Conservation (phyloP, 2,888 invertebrate species). For the Caradrina kadenii region DNA sequence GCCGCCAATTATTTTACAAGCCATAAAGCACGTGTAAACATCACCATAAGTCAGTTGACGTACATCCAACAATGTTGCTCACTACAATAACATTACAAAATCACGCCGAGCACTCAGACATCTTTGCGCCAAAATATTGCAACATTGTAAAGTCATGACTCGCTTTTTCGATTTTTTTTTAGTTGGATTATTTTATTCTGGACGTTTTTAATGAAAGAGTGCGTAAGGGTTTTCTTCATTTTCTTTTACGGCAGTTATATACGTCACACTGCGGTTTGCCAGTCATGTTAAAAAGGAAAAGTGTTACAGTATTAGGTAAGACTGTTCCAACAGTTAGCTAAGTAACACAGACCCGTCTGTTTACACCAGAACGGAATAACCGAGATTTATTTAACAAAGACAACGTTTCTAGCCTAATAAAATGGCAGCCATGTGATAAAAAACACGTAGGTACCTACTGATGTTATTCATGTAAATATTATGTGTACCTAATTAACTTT, state of each 20-base stretch:
- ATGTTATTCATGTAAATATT: slow-evolving; percentile 5
- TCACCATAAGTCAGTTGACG: slow-evolving; percentile 68
- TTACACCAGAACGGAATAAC: slow-evolving; percentile 21
- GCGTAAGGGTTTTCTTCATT: slow-evolving; percentile 9
- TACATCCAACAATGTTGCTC: slow-evolving; percentile 48
- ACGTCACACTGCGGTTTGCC: slow-evolving; percentile 8
- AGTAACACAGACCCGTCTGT: slow-evolving; percentile 11
- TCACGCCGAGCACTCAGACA: slow-evolving; percentile 24
- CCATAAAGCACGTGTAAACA: slow-evolving; percentile 80
- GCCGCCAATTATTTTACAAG: slow-evolving; percentile 71
- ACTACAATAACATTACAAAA: slow-evolving; percentile 47
- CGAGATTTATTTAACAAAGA: slow-evolving; percentile 15
- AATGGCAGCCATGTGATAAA: slow-evolving; percentile 21
- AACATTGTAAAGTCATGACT: slow-evolving; percentile 7
- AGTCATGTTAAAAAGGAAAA: slow-evolving; percentile 29
- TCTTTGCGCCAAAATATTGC: slow-evolving; percentile 41
- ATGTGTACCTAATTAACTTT: slow-evolving; percentile 1
- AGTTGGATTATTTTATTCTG: neutral
- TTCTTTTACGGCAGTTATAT: neutral
- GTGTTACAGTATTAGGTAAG: slow-evolving; percentile 3
- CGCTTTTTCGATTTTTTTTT: slow-evolving; percentile 2
- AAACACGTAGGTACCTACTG: neutral
- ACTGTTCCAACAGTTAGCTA: neutral
- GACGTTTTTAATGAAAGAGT: neutral
- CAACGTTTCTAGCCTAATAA: slow-evolving; percentile 7